Evolutionary conservation across 2,113 vertebrate genomes (phyloP).

Genomic region (Pedetes capensis): DNA sequence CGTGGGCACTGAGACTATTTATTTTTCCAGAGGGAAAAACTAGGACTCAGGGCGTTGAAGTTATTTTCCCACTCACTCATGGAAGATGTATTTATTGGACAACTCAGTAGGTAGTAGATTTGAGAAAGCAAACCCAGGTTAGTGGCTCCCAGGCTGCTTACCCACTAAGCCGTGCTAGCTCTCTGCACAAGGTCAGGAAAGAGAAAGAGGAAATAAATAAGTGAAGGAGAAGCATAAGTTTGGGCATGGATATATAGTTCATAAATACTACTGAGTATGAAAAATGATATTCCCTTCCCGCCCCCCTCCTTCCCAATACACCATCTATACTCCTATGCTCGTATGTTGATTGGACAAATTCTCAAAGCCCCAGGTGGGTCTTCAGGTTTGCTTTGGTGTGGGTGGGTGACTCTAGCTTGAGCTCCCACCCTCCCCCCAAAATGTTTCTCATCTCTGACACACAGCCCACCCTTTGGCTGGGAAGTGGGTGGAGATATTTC

Average conservation of each 20-base stretch:
- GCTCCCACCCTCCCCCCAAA: neutral
- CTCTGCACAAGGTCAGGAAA: neutral
- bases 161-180: neutral
- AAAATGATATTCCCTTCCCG: neutral
- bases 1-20: neutral
- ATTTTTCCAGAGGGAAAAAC: conserved; percentile 15
- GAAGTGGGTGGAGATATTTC: conserved; percentile 40
- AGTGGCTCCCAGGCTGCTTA: neutral
- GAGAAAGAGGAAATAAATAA: neutral
- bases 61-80: neutral
- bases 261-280: neutral
- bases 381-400: neutral
- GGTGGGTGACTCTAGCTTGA: neutral
- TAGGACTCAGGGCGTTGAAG: neutral
- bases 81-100: neutral
- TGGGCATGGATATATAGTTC: neutral
- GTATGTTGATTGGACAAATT: neutral
- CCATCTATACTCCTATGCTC: neutral
- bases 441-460: conserved; percentile 24
- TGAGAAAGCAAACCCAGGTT: neutral
- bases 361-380: neutral
- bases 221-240: neutral
- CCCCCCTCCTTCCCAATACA: neutral
- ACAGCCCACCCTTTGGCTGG: neutral
- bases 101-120: neutral